A percentile compares a stretch with the other conserved stretches of the same genome.
Evolutionary conservation across 2,797 vertebrate species (phyloP).

Genomic region (Botia kubotai): DNA sequence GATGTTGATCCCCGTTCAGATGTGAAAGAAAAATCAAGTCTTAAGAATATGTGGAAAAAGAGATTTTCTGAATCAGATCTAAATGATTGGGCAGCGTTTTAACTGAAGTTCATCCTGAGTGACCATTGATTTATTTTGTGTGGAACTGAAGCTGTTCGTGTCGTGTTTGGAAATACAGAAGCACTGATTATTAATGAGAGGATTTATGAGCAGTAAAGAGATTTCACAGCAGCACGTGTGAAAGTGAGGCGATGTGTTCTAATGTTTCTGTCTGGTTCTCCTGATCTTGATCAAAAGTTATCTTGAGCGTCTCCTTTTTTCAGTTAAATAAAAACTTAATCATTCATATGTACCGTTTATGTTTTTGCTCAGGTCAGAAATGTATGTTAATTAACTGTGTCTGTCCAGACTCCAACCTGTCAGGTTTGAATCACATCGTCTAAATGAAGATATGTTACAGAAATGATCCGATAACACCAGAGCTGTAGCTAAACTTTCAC

Average conservation of each 20-base stretch:
- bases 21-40: not conserved
- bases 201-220: not conserved
- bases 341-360: too few relatives aligned
- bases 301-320: not conserved
- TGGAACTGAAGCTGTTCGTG: conserved; percentile 21
- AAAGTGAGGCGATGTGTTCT: not conserved
- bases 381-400: too few relatives aligned
- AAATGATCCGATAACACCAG: conserved; percentile 12
- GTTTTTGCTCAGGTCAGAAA: too few relatives aligned
- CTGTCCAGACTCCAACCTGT: not conserved
- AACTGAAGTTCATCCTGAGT: conserved; percentile 29
- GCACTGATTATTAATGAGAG: not conserved
- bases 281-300: too few relatives aligned
- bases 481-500: conserved; percentile 1
- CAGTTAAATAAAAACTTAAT: too few relatives aligned
- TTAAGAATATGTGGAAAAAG: conserved; percentile 15
- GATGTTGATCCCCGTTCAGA: not conserved
- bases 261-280: not conserved
- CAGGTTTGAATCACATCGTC: not conserved
- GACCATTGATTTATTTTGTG: conserved; percentile 27
- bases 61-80: too few relatives aligned
- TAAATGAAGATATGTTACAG: not conserved
- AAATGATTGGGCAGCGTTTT: too few relatives aligned
- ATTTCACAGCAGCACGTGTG: not conserved
- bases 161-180: not conserved